These are phyloP conservation scores for Melanotaenia parkinsoni DNA, from an alignment of 2,797 vertebrate species.

Conservation along the genomic window DNA sequence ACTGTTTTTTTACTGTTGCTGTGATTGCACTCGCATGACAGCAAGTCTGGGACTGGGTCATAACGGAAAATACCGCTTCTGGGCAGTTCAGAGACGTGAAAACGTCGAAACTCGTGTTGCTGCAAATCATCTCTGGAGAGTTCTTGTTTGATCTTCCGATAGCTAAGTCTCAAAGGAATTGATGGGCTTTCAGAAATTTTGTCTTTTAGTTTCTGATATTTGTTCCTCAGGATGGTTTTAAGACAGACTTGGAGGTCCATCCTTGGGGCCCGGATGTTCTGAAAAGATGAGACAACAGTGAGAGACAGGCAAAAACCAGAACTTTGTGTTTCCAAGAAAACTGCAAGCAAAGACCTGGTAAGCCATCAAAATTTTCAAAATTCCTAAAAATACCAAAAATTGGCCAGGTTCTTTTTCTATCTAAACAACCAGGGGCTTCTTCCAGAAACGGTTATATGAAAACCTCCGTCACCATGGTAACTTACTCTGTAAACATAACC, in stretches of 20 bases:
- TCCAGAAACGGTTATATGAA: too few relatives aligned
- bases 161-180: slow-evolving; percentile 30
- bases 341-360: background rate
- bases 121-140: background rate
- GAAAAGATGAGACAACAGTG: slow-evolving; percentile 7
- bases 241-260: slow-evolving; percentile 46
- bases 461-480: too few relatives aligned
- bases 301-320: background rate
- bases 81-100: slow-evolving; percentile 21
- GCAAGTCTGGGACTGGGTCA: background rate
- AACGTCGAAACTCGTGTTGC: slow-evolving; percentile 37
- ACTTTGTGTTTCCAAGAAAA: background rate
- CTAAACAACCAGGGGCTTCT: too few relatives aligned
- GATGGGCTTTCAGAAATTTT: background rate
- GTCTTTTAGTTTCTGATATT: slow-evolving; percentile 36
- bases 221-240: slow-evolving; percentile 38
- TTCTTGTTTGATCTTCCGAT: fast-evolving
- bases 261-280: slow-evolving; percentile 8
- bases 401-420: too few relatives aligned
- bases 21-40: slow-evolving; percentile 38
- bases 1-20: slow-evolving; percentile 20
- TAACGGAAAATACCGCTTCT: fast-evolving
- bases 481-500: too few relatives aligned
- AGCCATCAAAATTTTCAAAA: too few relatives aligned
- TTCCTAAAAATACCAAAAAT: too few relatives aligned